Conservation (phyloP, 2,888 invertebrate species). For the Autographa gamma region DNA sequence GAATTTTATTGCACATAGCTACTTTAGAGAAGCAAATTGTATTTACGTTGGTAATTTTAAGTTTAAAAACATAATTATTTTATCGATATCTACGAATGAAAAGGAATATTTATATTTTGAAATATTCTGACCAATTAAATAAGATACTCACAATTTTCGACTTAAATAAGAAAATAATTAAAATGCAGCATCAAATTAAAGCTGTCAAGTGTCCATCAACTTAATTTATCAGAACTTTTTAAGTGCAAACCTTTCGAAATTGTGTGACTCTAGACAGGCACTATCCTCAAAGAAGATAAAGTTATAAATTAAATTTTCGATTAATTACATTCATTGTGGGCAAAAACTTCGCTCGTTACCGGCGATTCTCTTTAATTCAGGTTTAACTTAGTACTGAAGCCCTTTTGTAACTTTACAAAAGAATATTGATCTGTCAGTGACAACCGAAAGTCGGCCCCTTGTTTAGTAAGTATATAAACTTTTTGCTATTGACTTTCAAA, state of each 20-base stretch:
- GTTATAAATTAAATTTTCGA: constrained; percentile 78
- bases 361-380: constrained; percentile 81
- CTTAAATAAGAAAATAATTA: not conserved
- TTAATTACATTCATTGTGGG: constrained; percentile 86
- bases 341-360: constrained; percentile 86
- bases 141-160: no score
- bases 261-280: constrained; percentile 41
- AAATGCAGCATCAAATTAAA: not conserved
- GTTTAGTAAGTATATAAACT: constrained; percentile 37
- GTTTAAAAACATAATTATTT: not conserved
- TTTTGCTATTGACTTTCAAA: constrained; percentile 55
- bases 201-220: constrained; percentile 6
- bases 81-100: no score
- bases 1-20: no score
- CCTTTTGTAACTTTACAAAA: constrained; percentile 78
- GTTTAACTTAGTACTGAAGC: constrained; percentile 84
- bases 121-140: no score
- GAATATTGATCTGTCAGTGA: constrained; percentile 82
- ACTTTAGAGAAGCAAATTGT: not conserved
- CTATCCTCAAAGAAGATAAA: constrained; percentile 67
- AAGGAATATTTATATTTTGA: no score
- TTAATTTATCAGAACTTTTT: constrained; percentile 20
- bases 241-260: constrained; percentile 34
- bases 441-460: constrained; percentile 56
- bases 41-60: no score